Base-by-base conservation (phyloP, 2,888 invertebrate species). In the Morinoia aosen region DNA sequence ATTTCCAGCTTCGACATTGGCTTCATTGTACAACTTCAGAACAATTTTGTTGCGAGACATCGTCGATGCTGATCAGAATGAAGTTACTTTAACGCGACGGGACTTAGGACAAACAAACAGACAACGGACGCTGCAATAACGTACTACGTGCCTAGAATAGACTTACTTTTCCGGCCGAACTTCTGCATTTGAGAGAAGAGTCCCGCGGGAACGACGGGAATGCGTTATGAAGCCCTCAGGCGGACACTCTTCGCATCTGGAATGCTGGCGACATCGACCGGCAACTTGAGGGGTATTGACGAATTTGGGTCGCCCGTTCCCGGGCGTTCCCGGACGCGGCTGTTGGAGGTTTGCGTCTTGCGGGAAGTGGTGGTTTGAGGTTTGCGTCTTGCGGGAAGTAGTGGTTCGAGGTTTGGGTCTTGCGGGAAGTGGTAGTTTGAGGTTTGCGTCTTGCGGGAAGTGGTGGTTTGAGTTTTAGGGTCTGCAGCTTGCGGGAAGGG, bases 151-250 rank as follows among this genome's bases (percentile, higher is more conserved):
- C 48, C 19, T 33, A 48, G 90, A 90, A 90, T 90, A 90, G 39
- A 16, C 90, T 90, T 90, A 90, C 48, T 90, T 90, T 90, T 39
- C 76, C 76, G 48, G 48, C 39, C 39, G 48, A 90, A 90, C 39
- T 90, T 48, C 90, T 39, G 90, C 90, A 48, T 90, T 90, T 90
- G 90, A 90, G 48, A 39, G 40, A 90, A 90, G 90, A 90, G 39
- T 90, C 57, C 57, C 57, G 57, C 58, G n/a, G 40, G 57, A 58
- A 93, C 93, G 93, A 57, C n/a, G 33, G 93, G 93, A 56, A 93
- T 93, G 56, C 93, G 57, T 57, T 93, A 93, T 93, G 93, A 93
- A 93, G 93, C 57, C 57, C 93, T 56, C 93, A 56, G 57, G n/a
- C 56, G 58, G 48, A 93, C 93, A 93, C 93, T 33, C 57, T 16